Conservation (phyloP, 2,113 vertebrate genomes). For the Halichoerus grypus region DNA sequence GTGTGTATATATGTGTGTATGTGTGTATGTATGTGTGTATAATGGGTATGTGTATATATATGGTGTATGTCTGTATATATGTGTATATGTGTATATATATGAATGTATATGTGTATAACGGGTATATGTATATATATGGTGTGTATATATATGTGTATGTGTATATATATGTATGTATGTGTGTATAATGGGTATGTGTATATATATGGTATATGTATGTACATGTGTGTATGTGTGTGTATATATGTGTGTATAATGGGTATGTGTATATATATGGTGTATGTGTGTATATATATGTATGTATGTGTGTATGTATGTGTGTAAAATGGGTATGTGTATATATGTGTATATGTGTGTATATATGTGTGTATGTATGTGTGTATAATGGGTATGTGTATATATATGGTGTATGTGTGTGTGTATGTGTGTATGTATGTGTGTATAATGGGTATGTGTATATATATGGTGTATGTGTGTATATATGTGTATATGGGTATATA, state of each 20-base stretch:
- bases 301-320: not conserved
- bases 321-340: no score
- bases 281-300: fast-evolving
- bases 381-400: no score
- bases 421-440: not conserved
- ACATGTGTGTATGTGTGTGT: fast-evolving
- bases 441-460: no score
- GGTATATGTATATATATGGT: no score
- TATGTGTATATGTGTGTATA: not conserved
- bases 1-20: not conserved
- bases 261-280: not conserved
- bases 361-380: not conserved
- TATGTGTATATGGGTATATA: fast-evolving
- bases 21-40: not conserved
- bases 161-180: not conserved
- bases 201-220: not conserved
- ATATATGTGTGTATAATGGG: not conserved
- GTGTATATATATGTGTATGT: no score
- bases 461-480: not conserved
- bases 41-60: no score
- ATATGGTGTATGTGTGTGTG: fast-evolving
- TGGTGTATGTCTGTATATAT: not conserved
- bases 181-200: no score
- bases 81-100: not conserved
- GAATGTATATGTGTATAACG: not conserved